phyloP scores from a whole-genome alignment of 2,888 invertebrate species.

The Drosophila falleni region DNA sequence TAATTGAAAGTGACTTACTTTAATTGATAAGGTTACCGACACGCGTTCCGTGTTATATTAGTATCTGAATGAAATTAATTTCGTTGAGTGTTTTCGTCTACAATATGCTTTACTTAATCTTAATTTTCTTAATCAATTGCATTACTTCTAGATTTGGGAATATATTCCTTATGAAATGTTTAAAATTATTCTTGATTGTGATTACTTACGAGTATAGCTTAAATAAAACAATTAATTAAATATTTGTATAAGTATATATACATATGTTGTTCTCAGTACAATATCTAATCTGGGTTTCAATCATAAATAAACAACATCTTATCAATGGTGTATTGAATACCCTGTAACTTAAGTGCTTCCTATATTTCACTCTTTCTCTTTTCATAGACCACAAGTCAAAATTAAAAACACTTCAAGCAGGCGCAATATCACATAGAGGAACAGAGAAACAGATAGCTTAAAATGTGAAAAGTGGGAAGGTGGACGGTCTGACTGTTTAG shows the following conservation, averaged over 20 bases:
- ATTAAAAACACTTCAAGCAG: constrained; percentile 52
- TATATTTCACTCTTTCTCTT: not conserved
- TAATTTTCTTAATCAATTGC: too few species aligned
- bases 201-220: too few species aligned
- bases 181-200: too few species aligned
- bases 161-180: too few species aligned
- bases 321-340: not conserved
- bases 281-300: not conserved
- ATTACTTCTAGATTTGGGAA: too few species aligned
- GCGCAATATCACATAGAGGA: constrained; percentile 25
- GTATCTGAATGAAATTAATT: not conserved
- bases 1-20: constrained; percentile 3
- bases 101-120: not conserved
- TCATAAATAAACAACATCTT: not conserved
- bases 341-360: not conserved
- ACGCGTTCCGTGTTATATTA: not conserved
- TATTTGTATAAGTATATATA: not conserved
- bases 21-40: not conserved
- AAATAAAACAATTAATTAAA: not conserved
- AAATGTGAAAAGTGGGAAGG: constrained; percentile 17
- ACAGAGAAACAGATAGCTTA: constrained; percentile 32
- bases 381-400: constrained; percentile 21
- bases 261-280: not conserved
- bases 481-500: constrained; percentile 16
- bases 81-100: not conserved